phyloP scores from a whole-genome alignment of 2,797 vertebrate species.

The Lacerta bilineata region DNA sequence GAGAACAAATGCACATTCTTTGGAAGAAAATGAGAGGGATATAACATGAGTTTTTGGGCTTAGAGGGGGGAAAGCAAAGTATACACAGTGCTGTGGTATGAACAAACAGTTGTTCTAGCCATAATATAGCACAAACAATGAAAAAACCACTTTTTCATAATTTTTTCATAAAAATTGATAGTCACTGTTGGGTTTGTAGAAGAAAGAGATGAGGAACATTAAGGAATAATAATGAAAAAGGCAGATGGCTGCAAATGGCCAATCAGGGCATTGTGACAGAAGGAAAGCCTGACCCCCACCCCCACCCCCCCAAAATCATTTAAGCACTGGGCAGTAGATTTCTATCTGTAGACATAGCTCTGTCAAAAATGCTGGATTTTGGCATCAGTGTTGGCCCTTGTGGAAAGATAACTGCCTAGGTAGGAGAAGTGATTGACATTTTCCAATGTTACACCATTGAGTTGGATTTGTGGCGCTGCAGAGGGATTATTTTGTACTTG shows the following conservation, averaged over 20 bases:
- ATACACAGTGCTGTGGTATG: not conserved
- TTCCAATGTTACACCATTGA: no score
- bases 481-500: no score
- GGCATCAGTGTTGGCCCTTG: no score
- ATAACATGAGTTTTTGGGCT: no score
- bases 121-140: not conserved
- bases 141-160: not conserved
- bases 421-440: no score
- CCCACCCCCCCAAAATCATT: no score
- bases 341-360: not conserved
- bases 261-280: not conserved
- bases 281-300: not conserved
- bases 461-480: no score
- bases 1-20: slow-evolving; percentile 12
- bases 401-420: no score
- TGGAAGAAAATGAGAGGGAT: not conserved
- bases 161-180: not conserved
- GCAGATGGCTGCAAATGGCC: not conserved
- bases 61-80: not conserved
- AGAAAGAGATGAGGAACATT: not conserved
- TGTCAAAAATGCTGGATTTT: no score
- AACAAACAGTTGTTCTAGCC: not conserved
- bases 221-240: not conserved
- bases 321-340: no score
- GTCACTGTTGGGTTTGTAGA: not conserved